A percentile compares a stretch with the other conserved stretches of the same genome.
Evolutionary conservation across 2,113 vertebrate species (phyloP).

Genomic region (Bucco capensis): DNA sequence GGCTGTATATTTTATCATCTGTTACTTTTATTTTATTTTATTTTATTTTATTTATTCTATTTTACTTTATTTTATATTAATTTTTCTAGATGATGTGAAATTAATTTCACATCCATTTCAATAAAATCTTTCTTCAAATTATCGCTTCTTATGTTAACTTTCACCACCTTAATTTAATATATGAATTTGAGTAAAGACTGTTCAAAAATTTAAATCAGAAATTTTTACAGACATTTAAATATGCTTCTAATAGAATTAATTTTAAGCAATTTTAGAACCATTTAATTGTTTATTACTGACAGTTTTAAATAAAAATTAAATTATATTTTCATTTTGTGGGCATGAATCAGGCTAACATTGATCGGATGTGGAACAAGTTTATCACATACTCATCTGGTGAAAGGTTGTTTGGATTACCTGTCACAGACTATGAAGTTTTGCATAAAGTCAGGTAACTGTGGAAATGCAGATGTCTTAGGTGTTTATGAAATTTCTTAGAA

Average conservation of each 20-base stretch:
- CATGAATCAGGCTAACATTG: slow-evolving; percentile 69
- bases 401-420: slow-evolving; percentile 77
- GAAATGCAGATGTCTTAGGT: not conserved
- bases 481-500: not conserved
- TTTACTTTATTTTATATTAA: no score
- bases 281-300: not conserved
- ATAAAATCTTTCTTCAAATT: not conserved
- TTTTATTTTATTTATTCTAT: no score
- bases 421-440: slow-evolving; percentile 74
- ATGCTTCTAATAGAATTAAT: not conserved
- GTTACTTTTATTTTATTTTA: no score
- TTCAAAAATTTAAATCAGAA: not conserved
- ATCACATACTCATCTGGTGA: slow-evolving; percentile 76
- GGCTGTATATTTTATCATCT: not conserved
- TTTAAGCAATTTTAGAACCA: not conserved
- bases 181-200: not conserved
- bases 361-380: slow-evolving; percentile 79
- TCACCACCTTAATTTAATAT: not conserved
- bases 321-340: not conserved
- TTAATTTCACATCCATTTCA: not conserved
- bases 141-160: not conserved
- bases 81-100: not conserved
- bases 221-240: not conserved
- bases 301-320: not conserved
- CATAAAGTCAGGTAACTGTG: slow-evolving; percentile 74